phyloP scores from a whole-genome alignment of 2,888 invertebrate genomes.

The Ganaspis brasiliensis region DNA sequence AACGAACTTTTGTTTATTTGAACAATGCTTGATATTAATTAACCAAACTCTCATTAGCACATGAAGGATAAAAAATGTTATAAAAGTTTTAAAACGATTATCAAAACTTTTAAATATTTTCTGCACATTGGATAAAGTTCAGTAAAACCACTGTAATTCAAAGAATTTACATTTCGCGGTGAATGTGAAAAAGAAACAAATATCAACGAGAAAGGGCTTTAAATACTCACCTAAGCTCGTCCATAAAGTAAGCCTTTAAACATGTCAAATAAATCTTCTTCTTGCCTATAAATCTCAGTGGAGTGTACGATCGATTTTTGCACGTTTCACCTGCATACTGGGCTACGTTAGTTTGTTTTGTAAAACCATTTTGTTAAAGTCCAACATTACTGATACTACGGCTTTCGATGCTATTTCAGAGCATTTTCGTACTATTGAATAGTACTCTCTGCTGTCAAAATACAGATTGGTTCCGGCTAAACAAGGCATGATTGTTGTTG shows the following conservation, averaged over 20 bases:
- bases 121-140: not conserved
- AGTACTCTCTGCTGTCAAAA: not conserved
- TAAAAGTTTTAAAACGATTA: not conserved
- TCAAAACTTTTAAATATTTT: not conserved
- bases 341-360: slow-evolving; percentile 13
- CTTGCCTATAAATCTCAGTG: slow-evolving; percentile 69
- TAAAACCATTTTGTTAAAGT: slow-evolving; percentile 34
- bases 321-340: slow-evolving; percentile 52
- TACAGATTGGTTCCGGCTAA: not conserved
- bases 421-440: not conserved
- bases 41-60: no score
- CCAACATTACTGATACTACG: slow-evolving; percentile 31
- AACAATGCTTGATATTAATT: no score
- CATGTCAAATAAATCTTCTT: slow-evolving; percentile 73
- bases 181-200: not conserved
- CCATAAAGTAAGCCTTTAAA: slow-evolving; percentile 75
- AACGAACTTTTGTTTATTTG: no score
- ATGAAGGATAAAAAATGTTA: no score
- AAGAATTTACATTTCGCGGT: not conserved
- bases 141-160: not conserved
- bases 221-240: slow-evolving; percentile 63
- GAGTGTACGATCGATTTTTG: slow-evolving; percentile 64
- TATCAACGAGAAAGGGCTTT: slow-evolving; percentile 53
- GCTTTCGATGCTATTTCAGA: slow-evolving; percentile 18
- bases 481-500: not conserved